Evolutionary conservation across 2,888 invertebrate genomes (phyloP).

Genomic region (Polymixis flavicincta): DNA sequence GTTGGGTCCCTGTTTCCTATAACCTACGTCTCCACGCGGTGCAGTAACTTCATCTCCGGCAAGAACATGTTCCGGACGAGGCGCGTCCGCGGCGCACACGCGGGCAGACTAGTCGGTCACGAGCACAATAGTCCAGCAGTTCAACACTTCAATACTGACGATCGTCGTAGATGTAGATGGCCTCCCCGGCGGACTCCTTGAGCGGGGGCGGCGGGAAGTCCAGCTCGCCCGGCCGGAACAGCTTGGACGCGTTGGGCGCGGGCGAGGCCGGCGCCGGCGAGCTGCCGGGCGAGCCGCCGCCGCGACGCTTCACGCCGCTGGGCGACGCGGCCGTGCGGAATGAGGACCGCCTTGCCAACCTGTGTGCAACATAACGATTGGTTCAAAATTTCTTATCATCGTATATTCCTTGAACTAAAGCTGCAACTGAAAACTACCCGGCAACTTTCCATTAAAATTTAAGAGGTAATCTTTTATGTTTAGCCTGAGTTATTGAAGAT

Average conservation of each 20-base stretch:
- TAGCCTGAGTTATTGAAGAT: neutral
- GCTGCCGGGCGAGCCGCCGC: conserved; percentile 84
- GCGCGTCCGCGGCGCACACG: conserved; percentile 50
- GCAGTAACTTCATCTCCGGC: conserved; percentile 64
- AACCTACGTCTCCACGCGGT: conserved; percentile 75
- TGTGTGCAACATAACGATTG: conserved; percentile 69
- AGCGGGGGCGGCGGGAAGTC: conserved; percentile 87
- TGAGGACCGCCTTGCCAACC: conserved; percentile 93
- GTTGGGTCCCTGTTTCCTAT: conserved; percentile 83
- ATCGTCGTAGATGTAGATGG: conserved; percentile 90
- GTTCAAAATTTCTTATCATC: neutral
- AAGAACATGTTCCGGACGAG: conserved; percentile 62
- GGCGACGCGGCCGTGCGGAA: conserved; percentile 89
- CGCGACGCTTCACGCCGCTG: conserved; percentile 87
- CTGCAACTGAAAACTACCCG: neutral
- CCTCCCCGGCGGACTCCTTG: conserved; percentile 93
- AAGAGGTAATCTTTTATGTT: neutral
- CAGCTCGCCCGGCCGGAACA: conserved; percentile 86
- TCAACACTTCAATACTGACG: conserved; percentile 82
- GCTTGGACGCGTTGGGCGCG: conserved; percentile 88
- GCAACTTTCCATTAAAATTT: neutral
- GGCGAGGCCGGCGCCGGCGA: conserved; percentile 88
- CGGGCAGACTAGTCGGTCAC: conserved; percentile 70
- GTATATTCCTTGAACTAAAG: neutral
- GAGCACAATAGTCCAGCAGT: conserved; percentile 56